Evolutionary conservation across 2,888 invertebrate species (phyloP).

Genomic region (Campoletis raptor): DNA sequence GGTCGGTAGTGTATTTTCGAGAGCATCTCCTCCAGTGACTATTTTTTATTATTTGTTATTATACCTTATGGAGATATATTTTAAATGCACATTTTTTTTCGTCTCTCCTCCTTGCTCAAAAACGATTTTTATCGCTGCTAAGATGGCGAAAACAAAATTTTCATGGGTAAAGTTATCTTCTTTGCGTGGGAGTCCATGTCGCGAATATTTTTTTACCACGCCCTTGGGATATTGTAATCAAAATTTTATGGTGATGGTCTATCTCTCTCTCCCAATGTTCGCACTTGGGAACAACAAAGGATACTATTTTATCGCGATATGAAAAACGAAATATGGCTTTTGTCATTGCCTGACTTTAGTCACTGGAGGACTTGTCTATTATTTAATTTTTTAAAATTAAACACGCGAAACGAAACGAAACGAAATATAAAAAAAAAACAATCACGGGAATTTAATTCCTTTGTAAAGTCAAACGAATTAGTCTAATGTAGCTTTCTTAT

Average conservation of each 20-base stretch:
- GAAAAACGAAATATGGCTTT: slow-evolving; percentile 56
- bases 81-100: slow-evolving; percentile 55
- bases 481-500: slow-evolving; percentile 84
- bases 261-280: slow-evolving; percentile 75
- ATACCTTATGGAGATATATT: slow-evolving; percentile 12
- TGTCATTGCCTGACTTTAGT: slow-evolving; percentile 78
- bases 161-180: slow-evolving; percentile 56
- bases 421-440: slow-evolving; percentile 34
- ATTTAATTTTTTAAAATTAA: slow-evolving; percentile 73
- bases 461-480: slow-evolving; percentile 84
- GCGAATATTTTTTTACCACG: neutral
- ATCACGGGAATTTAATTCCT: slow-evolving; percentile 79
- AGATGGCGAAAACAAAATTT: slow-evolving; percentile 1
- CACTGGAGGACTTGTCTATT: slow-evolving; percentile 84
- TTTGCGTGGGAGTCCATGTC: slow-evolving; percentile 59
- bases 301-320: slow-evolving; percentile 59
- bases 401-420: slow-evolving; percentile 45
- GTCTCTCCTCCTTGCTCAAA: slow-evolving; percentile 27
- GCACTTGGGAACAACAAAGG: slow-evolving; percentile 62
- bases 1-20: slow-evolving; percentile 81
- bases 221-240: neutral
- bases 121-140: slow-evolving; percentile 12
- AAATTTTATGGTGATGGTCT: slow-evolving; percentile 45
- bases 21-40: slow-evolving; percentile 84
- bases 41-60: slow-evolving; percentile 51